Evolutionary conservation across 1,140 invertebrate species (phyloP), one percentile per base, ranked within the genome.

Genomic region (Venturia canescens): DNA sequence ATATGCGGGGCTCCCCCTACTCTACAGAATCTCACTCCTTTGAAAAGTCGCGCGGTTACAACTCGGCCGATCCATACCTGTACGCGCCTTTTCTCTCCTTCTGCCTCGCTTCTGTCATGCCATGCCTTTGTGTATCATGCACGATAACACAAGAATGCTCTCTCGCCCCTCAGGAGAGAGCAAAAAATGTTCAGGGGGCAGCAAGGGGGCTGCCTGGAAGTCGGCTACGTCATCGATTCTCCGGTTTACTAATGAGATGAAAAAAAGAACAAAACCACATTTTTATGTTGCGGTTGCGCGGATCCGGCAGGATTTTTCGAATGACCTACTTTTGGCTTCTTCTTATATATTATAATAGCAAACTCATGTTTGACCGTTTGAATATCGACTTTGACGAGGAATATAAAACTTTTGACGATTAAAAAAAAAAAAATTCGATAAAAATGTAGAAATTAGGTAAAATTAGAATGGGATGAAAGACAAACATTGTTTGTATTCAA

Each of bases 1-100:
- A 91, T 91, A 92, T 90, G 88, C 86, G 83, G 86, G 82, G 78
- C 60, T 79, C 23, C 88, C 90, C 90, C 89, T 89, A 87, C 90
- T 87, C 89, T 86, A 27, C 79, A 83, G 81, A 79, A 69, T 67
- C 82, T 85, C 80, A 77, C 83, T 83, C 82, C 85, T 87, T 87
- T 87, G 83, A 87, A 80, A 84, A 86, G 77, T 70, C 81, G 71
- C 53, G 81, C 34, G 81, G 69, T n/a, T 76, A 66, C 63, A 38
- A n/a, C 29, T 77, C 31, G 29, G 57, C 15, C 38, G 63, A 57
- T 87, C 82, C 29, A 69, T 63, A 66, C 75, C 57, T 77, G 21
- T 86, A 84, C 86, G 38, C 77, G 53, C 79, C 80, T 69, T 79
- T 70, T 82, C 80, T 80, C 79, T 77, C 81, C 69, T 76, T 78